Base-by-base conservation (phyloP, 2,888 invertebrate genomes). In the Scaptomyza reducta region DNA sequence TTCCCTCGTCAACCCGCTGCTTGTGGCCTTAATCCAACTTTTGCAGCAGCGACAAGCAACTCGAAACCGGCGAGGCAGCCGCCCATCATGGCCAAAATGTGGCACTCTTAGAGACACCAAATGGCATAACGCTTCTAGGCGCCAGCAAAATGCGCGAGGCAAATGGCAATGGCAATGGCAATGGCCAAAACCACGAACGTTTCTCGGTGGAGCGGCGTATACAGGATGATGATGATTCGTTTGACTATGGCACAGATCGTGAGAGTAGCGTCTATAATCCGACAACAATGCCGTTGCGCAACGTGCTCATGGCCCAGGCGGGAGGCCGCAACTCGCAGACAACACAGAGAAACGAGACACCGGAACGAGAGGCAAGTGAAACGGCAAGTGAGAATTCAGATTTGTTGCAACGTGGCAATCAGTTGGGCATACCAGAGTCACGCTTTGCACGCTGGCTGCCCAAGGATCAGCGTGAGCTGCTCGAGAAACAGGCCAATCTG, bases 181-280 rank as follows among this genome's bases (percentile, higher is more conserved):
- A 56, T 18, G 79, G 70, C 6, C 70, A 67, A 6, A 59, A 74
- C 60, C 75, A 58, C 55, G 80, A 89, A 13, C 76, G 74, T 7
- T 42, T 80, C 14, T 84, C 87, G 25, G 89, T 89, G 33, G 81
- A 86, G 65, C 74, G 73, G 22, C 86, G 87, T n/a, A 29, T 50
- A 0, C 79, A 81, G 25, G 77, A 88, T n/a, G 91, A 90, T 51
- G 91, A 91, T 60, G 90, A 91, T 65, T 90, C 91, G 18, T 90
- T 91, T 61, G 91, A 91, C 54, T 90, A 91, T 76, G 89, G 70
- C 53, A 90, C 91, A 29, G 90, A 91, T 82, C 90, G 90, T 5
- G 91, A 91, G 68, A 90, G 91, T 62, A 88, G 90, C 61, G 91
- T 91, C 33, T 91, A 91, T 55, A 91, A 91, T 84, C 89, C 91